Evolutionary conservation across 2,797 vertebrate species (phyloP), one percentile per base, ranked within the genome.

Genomic region (Falco biarmicus): DNA sequence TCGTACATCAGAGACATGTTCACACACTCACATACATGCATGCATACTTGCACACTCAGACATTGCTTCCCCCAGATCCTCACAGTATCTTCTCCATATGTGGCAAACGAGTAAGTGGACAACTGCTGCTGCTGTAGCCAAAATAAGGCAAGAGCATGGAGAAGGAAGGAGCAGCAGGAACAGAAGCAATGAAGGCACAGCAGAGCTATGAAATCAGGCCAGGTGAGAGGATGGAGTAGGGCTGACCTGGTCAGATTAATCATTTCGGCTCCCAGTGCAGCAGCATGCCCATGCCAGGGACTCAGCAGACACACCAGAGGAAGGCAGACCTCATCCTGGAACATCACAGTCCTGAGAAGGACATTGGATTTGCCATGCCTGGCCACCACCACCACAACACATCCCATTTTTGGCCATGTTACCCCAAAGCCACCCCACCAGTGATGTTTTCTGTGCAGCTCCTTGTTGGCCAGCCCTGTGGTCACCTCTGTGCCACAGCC

Each of bases 251-350:
- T 28, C 66, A 60, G 16, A 48, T 51, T 25, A 48, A 59, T 17
- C 12, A 11, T 34, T 93, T 41, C 5, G 16, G 16, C 34, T 75
- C 69, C 51, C 64, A 59, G 39, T 3, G 2, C 68, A 84, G 31
- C 43, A 34, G 43, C 0, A 0, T 37, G 7, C 14, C 47, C 1
- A 3, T 59, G 16, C 31, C 0, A 0, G 53, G n/a, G 37, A 15
- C 24, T 92, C 91, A 71, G 61, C 4, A 6, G 19, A 59, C 24
- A 51, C 0, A 2, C n/a, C 41, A 82, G 50, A 54, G 39, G 66
- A 83, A 79, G 29, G 54, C 16, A 73, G 54, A 12, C 18, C 34
- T 88, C 29, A 3, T 15, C 29, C 51, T 71, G 66, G 11, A 66
- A 68, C 28, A 37, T 61, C 11, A 7, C 11, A 18, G 34, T 24